phyloP scores from a whole-genome alignment of 2,113 vertebrate genomes.

The Chaetodon auriga region DNA sequence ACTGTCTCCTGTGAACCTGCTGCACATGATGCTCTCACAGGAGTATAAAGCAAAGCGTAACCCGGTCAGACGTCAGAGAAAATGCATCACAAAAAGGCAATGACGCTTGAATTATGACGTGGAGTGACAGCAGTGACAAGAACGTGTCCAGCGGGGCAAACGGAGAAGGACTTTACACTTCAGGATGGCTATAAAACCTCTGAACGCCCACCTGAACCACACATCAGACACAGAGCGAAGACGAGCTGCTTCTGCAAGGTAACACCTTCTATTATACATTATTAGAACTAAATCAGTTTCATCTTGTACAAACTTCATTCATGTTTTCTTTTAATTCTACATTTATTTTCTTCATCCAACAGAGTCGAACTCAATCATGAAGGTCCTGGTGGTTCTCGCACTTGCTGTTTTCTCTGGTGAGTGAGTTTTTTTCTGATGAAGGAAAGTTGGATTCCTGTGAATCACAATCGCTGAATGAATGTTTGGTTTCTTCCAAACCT shows the following conservation, averaged over 20 bases:
- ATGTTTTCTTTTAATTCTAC: background rate
- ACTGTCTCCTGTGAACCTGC: background rate
- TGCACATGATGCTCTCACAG: background rate
- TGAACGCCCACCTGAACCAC: background rate
- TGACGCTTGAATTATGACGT: conserved; percentile 44
- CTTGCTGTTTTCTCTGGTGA: conserved; percentile 72
- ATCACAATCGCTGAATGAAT: background rate
- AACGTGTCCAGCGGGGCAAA: conserved; percentile 62
- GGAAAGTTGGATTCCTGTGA: background rate
- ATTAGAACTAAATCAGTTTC: too few species aligned
- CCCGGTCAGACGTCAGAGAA: background rate
- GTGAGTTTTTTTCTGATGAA: conserved; percentile 23
- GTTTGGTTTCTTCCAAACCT: background rate
- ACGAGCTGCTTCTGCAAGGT: conserved; percentile 40
- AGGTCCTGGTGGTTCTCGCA: conserved; percentile 66
- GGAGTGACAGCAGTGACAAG: conserved; percentile 51
- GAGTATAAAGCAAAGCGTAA: background rate
- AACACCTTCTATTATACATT: background rate
- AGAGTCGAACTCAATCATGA: conserved; percentile 68
- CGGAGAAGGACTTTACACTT: conserved; percentile 71
- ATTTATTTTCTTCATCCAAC: conserved; percentile 7
- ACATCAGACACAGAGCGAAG: conserved; percentile 1
- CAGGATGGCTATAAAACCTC: conserved; percentile 40
- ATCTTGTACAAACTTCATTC: background rate
- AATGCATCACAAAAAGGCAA: background rate